Evolutionary conservation across 2,888 invertebrate genomes (phyloP).

Genomic region (Trachelus tabidus): DNA sequence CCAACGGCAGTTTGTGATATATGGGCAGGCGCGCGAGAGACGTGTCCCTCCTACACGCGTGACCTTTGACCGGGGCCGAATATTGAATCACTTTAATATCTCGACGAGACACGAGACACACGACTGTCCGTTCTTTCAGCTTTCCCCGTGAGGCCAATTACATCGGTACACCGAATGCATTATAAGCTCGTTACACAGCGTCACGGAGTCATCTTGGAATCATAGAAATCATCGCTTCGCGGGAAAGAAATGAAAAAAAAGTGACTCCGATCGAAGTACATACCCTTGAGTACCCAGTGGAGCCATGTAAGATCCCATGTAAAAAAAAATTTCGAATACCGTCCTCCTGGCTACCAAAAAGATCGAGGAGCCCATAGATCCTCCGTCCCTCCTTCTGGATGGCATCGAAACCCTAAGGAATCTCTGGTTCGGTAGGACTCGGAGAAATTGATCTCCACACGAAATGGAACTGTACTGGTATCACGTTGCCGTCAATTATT

Average conservation of each 20-base stretch:
- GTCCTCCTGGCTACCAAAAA: neutral
- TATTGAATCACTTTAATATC: constrained; percentile 53
- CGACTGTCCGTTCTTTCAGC: constrained; percentile 14
- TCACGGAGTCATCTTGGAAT: neutral
- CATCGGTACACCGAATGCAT: constrained; percentile 3
- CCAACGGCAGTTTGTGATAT: constrained; percentile 45
- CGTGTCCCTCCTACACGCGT: constrained; percentile 48
- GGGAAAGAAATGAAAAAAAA: neutral
- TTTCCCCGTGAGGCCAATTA: constrained; percentile 6
- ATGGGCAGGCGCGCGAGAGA: constrained; percentile 40
- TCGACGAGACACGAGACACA: constrained; percentile 37
- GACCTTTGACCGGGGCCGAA: constrained; percentile 48
- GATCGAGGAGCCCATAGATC: neutral
- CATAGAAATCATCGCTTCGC: neutral
- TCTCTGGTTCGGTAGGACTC: neutral
- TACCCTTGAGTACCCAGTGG: neutral
- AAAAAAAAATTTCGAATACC: neutral
- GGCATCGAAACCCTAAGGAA: neutral
- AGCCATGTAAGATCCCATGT: neutral
- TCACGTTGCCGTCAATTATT: constrained; percentile 28
- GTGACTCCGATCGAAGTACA: neutral
- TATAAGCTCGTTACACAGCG: neutral
- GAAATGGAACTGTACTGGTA: constrained; percentile 22
- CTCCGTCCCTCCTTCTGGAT: neutral
- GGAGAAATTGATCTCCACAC: constrained; percentile 2